Percentiles rank a stretch among this genome's conserved stretches.
These are phyloP conservation scores for Saimiri boliviensis DNA, from an alignment of 2,113 vertebrate genomes.

Conservation along the genomic window DNA sequence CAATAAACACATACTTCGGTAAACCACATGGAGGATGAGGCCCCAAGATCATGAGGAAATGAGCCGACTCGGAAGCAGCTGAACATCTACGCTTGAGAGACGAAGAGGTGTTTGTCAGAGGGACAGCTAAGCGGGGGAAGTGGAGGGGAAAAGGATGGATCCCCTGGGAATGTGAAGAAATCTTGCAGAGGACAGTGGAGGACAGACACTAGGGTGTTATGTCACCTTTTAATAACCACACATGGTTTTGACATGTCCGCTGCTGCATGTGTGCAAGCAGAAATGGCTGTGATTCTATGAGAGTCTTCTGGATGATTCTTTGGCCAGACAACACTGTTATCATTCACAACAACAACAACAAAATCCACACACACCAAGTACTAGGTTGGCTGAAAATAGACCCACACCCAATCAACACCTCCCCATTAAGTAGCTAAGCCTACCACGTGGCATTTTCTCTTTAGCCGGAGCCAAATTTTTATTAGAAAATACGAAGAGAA, in stretches of 20 bases:
- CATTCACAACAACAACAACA: neutral
- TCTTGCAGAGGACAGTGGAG: neutral
- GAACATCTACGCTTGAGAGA: neutral
- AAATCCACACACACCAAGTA: neutral
- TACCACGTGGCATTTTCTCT: neutral
- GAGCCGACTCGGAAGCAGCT: neutral
- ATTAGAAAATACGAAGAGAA: neutral
- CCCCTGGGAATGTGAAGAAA: neutral
- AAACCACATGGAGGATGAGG: neutral
- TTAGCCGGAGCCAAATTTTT: neutral
- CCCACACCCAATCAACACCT: neutral
- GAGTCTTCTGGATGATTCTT: neutral
- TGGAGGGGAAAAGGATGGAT: neutral
- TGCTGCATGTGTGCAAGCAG: neutral
- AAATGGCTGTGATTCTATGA: neutral
- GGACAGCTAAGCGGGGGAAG: neutral
- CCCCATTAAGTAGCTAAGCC: neutral
- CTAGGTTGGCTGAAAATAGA: conserved; percentile 3
- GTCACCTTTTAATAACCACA: neutral
- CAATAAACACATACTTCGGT: neutral
- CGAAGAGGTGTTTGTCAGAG: neutral
- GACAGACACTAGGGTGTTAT: neutral
- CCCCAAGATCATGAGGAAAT: neutral
- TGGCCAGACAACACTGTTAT: neutral
- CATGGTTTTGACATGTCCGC: neutral